phyloP scores from a whole-genome alignment of 2,113 vertebrate genomes.

The Macrotis lagotis region DNA sequence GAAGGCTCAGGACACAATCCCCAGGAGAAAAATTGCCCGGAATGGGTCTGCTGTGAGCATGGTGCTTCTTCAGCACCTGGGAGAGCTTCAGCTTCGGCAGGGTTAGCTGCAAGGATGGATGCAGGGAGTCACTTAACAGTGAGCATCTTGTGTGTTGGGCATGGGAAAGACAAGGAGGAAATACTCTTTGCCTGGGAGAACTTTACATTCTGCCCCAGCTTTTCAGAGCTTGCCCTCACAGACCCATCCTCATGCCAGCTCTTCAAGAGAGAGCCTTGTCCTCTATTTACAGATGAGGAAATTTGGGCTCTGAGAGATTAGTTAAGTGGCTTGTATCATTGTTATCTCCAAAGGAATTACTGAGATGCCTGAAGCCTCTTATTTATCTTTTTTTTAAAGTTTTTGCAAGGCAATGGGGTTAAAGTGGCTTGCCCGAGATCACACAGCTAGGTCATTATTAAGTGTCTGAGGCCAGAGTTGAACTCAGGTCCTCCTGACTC shows the following conservation, averaged over 20 bases:
- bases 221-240: not conserved
- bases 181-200: not conserved
- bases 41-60: not conserved
- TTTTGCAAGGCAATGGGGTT: no score
- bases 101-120: not conserved
- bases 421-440: no score
- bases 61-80: not conserved
- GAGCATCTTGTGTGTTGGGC: not conserved
- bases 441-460: no score
- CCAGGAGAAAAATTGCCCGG: not conserved
- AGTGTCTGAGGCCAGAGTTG: no score
- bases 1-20: not conserved
- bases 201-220: not conserved
- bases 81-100: not conserved
- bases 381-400: no score
- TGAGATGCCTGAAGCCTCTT: no score
- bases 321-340: no score
- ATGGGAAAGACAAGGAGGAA: not conserved
- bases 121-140: not conserved
- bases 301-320: not conserved
- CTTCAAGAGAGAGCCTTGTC: no score
- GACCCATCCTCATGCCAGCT: no score
- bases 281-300: not conserved
- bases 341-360: no score
- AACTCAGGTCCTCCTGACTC: no score